Evolutionary conservation across 2,888 invertebrate genomes (phyloP), one percentile per base, ranked within the genome.

Genomic region (Temnothorax ravouxi): DNA sequence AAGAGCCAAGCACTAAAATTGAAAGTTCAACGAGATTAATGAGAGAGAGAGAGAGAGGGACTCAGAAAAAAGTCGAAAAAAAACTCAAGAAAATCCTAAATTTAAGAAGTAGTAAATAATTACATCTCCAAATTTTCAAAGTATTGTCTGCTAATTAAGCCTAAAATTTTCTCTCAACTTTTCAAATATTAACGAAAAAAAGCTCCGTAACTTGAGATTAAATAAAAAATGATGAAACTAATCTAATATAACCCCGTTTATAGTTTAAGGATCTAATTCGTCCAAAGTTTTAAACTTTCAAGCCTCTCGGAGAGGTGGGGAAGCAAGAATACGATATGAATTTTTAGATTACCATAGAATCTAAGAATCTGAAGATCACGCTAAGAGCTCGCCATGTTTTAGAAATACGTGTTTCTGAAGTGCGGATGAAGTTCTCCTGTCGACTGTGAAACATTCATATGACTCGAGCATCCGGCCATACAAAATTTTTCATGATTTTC

Each of bases 401-500:
- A 67, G 34, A 71, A 71, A 71, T 9, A 44, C 52, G 6, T 29
- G 3, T 47, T 29, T 21, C 41, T 47, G 9, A 29, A 29, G 21
- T 15, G n/a, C n/a, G n/a, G 13, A n/a, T n/a, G n/a, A 66, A 54
- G n/a, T 54, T 66, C 41, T 29, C 6, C 34, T 18, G 69, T 18
- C 56, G 18, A 1, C 1, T 15, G 47, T 69, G 15, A 79, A 79
- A 79, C 47, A 69, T 69, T 79, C 47, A 79, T 59, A 34, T 4
- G 29, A 67, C 11, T 29, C n/a, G n/a, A 21, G 29, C 66, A 15
- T 29, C 18, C 47, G 0, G n/a, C 11, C 47, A 38, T 50, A 71
- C 21, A 29, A 79, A 61, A 79, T 79, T 79, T 79, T 71, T 71
- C 25, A 71, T 38, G 21, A 47, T 15, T 21, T 69, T 69, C 4